A percentile compares a stretch with the other conserved stretches of the same genome.
Conservation (phyloP, 1,140 invertebrate species). For the Orchestia grillus region DNA sequence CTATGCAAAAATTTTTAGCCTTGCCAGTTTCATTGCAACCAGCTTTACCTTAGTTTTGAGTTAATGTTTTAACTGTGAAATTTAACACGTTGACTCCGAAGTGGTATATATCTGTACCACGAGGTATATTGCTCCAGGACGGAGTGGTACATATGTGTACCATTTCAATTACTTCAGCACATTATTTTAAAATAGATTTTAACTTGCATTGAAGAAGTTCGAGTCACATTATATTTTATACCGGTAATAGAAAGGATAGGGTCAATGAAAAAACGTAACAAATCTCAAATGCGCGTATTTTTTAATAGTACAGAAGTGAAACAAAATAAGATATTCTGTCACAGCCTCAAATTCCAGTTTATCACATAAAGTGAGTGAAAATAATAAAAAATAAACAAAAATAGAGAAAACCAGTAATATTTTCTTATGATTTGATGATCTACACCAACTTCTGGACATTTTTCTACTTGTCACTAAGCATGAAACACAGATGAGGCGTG, state of each 20-base stretch:
- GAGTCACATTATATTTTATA: background rate
- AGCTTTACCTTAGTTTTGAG: too few relatives aligned
- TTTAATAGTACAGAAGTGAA: background rate
- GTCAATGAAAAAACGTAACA: background rate
- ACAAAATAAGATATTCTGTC: background rate
- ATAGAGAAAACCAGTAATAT: background rate
- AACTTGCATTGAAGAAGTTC: background rate
- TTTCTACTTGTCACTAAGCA: background rate
- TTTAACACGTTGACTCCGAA: background rate
- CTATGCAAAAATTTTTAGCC: too few relatives aligned
- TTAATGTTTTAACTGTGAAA: too few relatives aligned
- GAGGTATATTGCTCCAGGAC: background rate
- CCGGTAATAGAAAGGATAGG: background rate
- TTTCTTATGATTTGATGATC: background rate
- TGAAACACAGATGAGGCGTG: background rate
- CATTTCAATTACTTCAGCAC: background rate
- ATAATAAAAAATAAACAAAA: background rate
- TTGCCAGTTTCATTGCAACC: too few relatives aligned
- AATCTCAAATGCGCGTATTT: background rate
- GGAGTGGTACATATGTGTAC: background rate
- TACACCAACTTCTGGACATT: background rate
- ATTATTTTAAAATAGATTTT: background rate
- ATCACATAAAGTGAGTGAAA: background rate
- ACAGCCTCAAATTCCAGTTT: background rate
- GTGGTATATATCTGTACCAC: constrained; percentile 1